These are phyloP conservation scores for Rhinoptilus africanus DNA, from an alignment of 2,113 vertebrate genomes.

Conservation along the genomic window DNA sequence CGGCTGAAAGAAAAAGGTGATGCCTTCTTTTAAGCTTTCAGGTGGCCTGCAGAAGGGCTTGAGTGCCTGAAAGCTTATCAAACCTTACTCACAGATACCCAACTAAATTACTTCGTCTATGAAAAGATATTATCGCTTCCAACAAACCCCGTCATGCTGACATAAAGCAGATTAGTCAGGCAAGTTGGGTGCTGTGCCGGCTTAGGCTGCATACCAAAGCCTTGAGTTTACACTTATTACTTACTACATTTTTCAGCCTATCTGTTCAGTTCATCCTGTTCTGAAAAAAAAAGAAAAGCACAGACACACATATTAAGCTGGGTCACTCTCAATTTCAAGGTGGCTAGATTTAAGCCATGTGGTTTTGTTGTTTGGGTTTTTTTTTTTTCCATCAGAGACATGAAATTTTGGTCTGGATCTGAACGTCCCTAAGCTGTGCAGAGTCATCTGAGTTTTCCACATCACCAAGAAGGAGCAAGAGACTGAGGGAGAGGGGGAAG, in stretches of 20 bases:
- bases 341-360: background rate
- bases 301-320: background rate
- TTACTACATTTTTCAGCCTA: constrained; percentile 29
- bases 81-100: background rate
- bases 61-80: background rate
- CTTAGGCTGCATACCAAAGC: constrained; percentile 55
- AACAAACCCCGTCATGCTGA: constrained; percentile 28
- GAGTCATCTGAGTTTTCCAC: background rate
- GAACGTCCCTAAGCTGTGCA: background rate
- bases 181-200: constrained; percentile 35
- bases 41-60: background rate
- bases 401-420: background rate
- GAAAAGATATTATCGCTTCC: constrained; percentile 23
- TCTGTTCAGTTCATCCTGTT: constrained; percentile 36
- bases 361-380: too few relatives aligned
- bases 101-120: constrained; percentile 3
- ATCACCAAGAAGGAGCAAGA: background rate
- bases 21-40: background rate
- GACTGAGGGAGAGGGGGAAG: background rate
- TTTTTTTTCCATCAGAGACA: background rate
- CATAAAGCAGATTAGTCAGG: constrained; percentile 46
- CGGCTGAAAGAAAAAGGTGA: background rate
- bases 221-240: constrained; percentile 32
- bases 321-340: background rate
- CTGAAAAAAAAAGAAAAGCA: background rate